These are phyloP conservation scores for Thamnaconus septentrionalis DNA, from an alignment of 2,113 vertebrate genomes.

Conservation along the genomic window DNA sequence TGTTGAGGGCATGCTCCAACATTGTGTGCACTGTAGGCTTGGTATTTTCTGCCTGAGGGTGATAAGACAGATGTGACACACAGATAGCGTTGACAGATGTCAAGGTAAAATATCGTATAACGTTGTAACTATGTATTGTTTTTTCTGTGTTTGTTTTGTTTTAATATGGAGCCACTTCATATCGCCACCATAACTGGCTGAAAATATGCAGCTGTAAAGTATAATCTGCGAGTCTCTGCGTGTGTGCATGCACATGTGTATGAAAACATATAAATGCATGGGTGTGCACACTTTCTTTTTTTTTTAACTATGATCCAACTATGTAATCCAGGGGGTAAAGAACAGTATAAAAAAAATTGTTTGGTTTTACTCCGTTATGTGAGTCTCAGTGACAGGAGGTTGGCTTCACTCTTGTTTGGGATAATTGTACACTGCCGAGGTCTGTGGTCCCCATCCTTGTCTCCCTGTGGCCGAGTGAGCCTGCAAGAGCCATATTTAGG, in stretches of 20 bases:
- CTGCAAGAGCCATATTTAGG: slow-evolving; percentile 78
- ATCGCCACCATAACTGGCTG: background rate
- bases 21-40: background rate
- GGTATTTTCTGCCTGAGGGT: slow-evolving; percentile 29
- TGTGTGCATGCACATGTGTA: background rate
- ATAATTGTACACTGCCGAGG: slow-evolving; percentile 80
- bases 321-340: slow-evolving; percentile 40
- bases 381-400: slow-evolving; percentile 70
- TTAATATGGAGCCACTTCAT: slow-evolving; percentile 3
- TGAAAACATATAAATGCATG: background rate
- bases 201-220: slow-evolving; percentile 8
- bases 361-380: slow-evolving; percentile 54
- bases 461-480: slow-evolving; percentile 74
- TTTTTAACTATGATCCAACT: slow-evolving; percentile 26
- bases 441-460: slow-evolving; percentile 80
- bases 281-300: background rate
- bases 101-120: slow-evolving; percentile 8
- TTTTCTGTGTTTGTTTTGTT: background rate
- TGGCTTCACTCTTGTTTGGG: slow-evolving; percentile 80
- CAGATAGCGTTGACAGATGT: slow-evolving; percentile 30
- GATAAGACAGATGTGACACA: slow-evolving; percentile 30
- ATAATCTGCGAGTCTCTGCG: too few relatives aligned
- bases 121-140: background rate
- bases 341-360: slow-evolving; percentile 46
- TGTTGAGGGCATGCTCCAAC: background rate